phyloP scores from a whole-genome alignment of 2,888 invertebrate genomes.

The Xestia rhomboidea region DNA sequence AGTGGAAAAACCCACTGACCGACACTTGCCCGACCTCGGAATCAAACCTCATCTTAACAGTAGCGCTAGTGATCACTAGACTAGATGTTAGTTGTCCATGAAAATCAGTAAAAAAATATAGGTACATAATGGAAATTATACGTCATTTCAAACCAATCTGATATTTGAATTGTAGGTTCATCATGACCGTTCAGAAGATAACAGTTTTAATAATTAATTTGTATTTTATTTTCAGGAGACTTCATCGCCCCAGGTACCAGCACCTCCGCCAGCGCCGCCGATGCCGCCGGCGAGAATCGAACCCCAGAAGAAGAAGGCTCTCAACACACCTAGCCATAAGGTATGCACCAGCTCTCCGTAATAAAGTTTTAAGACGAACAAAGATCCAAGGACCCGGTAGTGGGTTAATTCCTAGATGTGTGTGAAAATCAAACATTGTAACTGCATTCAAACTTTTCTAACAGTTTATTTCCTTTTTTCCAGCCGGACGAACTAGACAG shows the following conservation, averaged over 20 bases:
- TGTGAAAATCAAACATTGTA: background rate
- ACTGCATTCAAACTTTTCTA: background rate
- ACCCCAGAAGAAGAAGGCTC: slow-evolving; percentile 92
- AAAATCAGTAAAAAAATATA: background rate
- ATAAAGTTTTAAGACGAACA: background rate
- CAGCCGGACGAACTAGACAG: slow-evolving; percentile 88
- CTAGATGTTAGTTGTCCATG: background rate
- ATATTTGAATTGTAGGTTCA: background rate
- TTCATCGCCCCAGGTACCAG: slow-evolving; percentile 88
- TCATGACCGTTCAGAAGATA: background rate
- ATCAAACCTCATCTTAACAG: background rate
- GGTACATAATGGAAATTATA: background rate
- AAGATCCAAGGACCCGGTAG: background rate
- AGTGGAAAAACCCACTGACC: background rate
- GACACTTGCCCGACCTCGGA: background rate
- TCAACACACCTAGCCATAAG: slow-evolving; percentile 94
- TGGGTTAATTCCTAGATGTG: background rate
- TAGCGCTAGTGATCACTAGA: background rate
- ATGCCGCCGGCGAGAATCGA: slow-evolving; percentile 85
- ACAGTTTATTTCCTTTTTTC: slow-evolving; percentile 61
- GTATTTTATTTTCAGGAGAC: slow-evolving; percentile 82
- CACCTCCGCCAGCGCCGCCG: slow-evolving; percentile 88
- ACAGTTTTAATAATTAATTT: background rate
- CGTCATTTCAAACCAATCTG: background rate
- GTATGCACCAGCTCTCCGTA: slow-evolving; percentile 69